Percentiles rank a stretch among this genome's conserved stretches.
These are phyloP conservation scores for Oenanthe oenanthe DNA, from an alignment of 2,113 vertebrate species.

Conservation along the genomic window DNA sequence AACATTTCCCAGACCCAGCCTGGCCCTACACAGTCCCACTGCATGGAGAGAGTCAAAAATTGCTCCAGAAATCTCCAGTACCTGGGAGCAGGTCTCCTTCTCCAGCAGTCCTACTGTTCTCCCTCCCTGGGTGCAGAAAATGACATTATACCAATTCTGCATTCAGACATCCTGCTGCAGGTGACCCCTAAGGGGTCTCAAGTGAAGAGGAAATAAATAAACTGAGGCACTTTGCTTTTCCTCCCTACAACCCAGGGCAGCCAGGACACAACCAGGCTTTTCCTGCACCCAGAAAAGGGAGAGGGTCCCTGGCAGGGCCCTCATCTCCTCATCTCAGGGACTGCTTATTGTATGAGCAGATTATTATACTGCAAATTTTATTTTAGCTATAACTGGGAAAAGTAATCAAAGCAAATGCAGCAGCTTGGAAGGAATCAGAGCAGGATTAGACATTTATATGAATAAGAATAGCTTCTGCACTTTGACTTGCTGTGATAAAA, in stretches of 20 bases:
- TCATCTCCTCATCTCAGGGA: neutral
- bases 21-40: neutral
- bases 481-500: conserved; percentile 25
- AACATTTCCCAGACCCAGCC: neutral
- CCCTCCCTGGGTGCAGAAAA: neutral
- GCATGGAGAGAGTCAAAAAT: neutral
- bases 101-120: rapidly evolving
- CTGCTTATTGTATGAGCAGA: neutral
- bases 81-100: neutral
- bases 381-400: conserved; percentile 9
- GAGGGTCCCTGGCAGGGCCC: neutral
- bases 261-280: neutral
- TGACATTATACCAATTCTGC: neutral
- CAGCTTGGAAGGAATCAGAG: conserved; percentile 51
- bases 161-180: neutral
- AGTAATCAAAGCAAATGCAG: conserved; percentile 52
- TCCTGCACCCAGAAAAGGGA: neutral
- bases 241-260: neutral
- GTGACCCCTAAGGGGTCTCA: neutral
- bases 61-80: neutral
- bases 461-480: conserved; percentile 43
- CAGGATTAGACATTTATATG: conserved; percentile 52
- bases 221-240: neutral
- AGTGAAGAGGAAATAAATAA: neutral
- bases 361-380: neutral